Conservation (phyloP, 1,140 invertebrate genomes). For the Vanessa tameamea region DNA sequence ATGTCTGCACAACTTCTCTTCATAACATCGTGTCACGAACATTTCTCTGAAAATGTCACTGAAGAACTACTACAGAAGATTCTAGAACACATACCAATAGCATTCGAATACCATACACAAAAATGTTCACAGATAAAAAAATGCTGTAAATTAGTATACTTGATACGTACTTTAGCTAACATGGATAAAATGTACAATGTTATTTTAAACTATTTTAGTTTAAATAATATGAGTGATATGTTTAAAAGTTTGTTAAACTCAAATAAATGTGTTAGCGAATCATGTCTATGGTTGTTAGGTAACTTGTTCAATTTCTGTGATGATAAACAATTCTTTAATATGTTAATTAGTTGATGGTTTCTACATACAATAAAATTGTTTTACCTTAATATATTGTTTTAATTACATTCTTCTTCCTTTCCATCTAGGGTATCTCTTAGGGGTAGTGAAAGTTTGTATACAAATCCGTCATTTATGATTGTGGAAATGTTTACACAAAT, state of each 20-base stretch:
- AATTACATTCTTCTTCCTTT: no score
- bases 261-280: conserved; percentile 48
- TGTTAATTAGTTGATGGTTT: conserved; percentile 30
- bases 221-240: conserved; percentile 38
- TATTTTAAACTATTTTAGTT: conserved; percentile 44
- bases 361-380: background rate
- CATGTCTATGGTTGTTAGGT: conserved; percentile 66
- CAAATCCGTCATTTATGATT: no score
- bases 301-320: conserved; percentile 59
- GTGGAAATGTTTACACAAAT: no score
- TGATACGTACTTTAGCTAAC: conserved; percentile 59
- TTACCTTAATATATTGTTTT: background rate
- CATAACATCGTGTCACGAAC: conserved; percentile 55
- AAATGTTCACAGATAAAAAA: conserved; percentile 27
- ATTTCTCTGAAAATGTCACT: conserved; percentile 43
- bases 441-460: no score
- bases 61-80: conserved; percentile 48
- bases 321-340: conserved; percentile 44
- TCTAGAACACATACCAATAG: conserved; percentile 35
- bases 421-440: no score
- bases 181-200: conserved; percentile 35
- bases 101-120: conserved; percentile 39
- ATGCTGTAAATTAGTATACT: conserved; percentile 50
- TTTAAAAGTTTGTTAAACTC: conserved; percentile 42
- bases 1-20: conserved; percentile 50